These are phyloP conservation scores for Dioctria linearis DNA, from an alignment of 2,888 invertebrate species.

Conservation along the genomic window DNA sequence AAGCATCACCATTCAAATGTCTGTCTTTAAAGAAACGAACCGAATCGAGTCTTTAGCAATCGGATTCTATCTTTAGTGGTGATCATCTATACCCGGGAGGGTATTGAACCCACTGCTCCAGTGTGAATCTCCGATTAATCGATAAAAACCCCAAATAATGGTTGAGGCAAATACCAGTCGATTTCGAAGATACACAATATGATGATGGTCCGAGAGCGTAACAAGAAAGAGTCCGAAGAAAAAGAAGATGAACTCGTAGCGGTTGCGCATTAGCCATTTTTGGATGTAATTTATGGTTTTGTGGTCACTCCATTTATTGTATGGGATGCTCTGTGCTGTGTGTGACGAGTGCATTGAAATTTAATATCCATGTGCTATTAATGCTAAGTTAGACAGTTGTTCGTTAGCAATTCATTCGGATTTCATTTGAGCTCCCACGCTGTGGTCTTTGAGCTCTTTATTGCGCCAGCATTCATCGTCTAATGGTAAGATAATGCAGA, in stretches of 20 bases:
- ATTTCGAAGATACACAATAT: not conserved
- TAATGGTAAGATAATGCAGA: no score
- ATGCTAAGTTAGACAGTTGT: no score
- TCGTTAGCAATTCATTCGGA: no score
- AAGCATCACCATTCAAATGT: not conserved
- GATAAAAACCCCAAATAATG: conserved; percentile 12
- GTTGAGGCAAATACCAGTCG: not conserved
- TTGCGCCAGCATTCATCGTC: not conserved
- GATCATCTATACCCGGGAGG: not conserved
- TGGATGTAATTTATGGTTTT: not conserved
- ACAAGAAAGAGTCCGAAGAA: not conserved
- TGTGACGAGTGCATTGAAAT: not conserved
- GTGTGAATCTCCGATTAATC: not conserved
- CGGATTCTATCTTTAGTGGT: not conserved
- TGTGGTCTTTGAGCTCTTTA: not conserved
- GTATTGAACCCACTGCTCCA: not conserved
- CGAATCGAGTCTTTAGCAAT: conserved; percentile 16
- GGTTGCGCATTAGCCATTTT: not conserved
- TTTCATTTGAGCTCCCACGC: not conserved
- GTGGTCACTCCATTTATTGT: not conserved
- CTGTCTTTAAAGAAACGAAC: conserved; percentile 10
- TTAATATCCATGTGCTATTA: not conserved
- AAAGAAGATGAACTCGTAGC: not conserved
- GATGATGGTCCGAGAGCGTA: not conserved
- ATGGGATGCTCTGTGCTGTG: not conserved